phyloP scores from a whole-genome alignment of 2,797 vertebrate species.

The Darevskia nairensis region DNA sequence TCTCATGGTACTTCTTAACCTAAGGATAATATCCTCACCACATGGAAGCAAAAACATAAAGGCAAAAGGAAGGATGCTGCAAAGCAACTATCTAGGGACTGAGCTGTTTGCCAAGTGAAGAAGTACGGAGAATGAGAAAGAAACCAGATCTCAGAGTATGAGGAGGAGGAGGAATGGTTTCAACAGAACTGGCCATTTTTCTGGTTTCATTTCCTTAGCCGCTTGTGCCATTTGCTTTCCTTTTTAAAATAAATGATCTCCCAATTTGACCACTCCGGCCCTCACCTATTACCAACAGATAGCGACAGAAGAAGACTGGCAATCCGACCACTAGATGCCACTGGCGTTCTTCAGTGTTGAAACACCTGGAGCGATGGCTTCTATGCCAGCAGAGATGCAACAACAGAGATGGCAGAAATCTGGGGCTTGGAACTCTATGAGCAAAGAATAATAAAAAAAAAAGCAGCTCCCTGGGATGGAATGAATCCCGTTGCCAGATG shows the following conservation, averaged over 20 bases:
- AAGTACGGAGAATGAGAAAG: not conserved
- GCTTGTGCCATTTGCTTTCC: not conserved
- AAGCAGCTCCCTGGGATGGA: conserved; percentile 15
- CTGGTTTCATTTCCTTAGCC: conserved; percentile 21
- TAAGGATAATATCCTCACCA: not conserved
- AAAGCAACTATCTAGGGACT: not conserved
- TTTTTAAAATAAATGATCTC: conserved; percentile 23
- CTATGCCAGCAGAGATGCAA: not conserved
- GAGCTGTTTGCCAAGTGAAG: not conserved
- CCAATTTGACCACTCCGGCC: conserved; percentile 11
- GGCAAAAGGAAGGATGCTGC: not conserved
- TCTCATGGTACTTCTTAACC: not conserved
- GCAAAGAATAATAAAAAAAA: not conserved
- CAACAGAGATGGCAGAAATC: not conserved
- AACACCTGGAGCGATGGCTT: not conserved
- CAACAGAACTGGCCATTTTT: not conserved
- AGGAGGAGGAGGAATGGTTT: not conserved
- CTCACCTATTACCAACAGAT: not conserved
- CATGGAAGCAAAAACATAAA: not conserved
- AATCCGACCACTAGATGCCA: conserved; percentile 71
- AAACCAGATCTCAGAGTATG: not conserved
- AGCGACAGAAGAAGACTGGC: not conserved
- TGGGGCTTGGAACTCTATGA: conserved; percentile 21
- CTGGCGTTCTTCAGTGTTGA: conserved; percentile 52
- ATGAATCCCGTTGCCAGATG: not conserved